Evolutionary conservation across 2,888 invertebrate species (phyloP).

Genomic region (Andrena hattorfiana): DNA sequence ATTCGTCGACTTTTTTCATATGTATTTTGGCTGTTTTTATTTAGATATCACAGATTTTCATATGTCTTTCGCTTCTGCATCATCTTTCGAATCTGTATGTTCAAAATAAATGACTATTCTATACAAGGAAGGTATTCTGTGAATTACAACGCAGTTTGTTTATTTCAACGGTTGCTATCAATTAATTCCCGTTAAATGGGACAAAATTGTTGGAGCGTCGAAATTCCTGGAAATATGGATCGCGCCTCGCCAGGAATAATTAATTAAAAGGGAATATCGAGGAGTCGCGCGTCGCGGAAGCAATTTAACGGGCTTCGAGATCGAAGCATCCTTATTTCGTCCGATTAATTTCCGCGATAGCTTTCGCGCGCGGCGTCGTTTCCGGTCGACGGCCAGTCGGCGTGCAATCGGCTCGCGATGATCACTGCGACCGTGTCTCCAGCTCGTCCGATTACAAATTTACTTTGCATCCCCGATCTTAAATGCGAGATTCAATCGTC

Average conservation of each 20-base stretch:
- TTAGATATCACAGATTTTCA: no score
- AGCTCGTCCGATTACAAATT: neutral
- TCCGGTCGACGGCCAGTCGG: conserved; percentile 36
- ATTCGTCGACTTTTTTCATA: conserved; percentile 6
- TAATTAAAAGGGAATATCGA: conserved; percentile 20
- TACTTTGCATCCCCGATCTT: conserved; percentile 4
- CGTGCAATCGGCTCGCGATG: conserved; percentile 17
- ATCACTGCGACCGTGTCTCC: neutral
- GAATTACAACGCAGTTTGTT: neutral
- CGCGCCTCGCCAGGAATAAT: conserved; percentile 3
- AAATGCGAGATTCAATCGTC: neutral
- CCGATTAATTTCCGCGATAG: conserved; percentile 45
- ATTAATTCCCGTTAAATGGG: neutral
- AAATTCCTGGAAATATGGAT: neutral
- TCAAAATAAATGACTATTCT: neutral
- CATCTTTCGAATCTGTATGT: no score
- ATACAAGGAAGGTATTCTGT: neutral
- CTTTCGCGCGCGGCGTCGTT: conserved; percentile 19
- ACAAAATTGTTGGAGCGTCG: neutral
- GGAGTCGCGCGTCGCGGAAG: neutral
- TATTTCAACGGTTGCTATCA: neutral
- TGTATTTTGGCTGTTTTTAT: no score
- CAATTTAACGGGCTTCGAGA: conserved; percentile 32
- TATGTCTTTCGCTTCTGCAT: no score
- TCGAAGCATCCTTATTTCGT: conserved; percentile 19